Evolutionary conservation across 2,888 invertebrate species (phyloP), one percentile per base, ranked within the genome.

Genomic region (Thymelicus acteon): DNA sequence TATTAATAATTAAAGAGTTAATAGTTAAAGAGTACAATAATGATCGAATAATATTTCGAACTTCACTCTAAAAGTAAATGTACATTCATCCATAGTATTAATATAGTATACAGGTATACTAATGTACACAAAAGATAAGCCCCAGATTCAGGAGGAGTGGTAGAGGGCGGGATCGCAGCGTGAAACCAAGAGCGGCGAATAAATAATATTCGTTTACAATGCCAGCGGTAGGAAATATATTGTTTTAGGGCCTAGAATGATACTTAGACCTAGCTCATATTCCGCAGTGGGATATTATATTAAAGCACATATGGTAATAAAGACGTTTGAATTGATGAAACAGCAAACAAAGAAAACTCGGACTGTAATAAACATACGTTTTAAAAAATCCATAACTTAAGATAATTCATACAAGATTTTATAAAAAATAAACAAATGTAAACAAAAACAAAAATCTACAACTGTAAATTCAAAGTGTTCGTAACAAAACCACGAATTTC

Each of bases 61-160:
- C 44, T 10, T 44, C 12, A 12, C 12, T 44, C 8, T 44, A 44
- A 44, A 44, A 44, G 44, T 44, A 1, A 3, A 8, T 10, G 0
- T 31, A 31, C 31, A 31, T 31, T 24, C 24, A 31, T 31, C 31
- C 31, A 31, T 31, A 31, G 31, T 47, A 47, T 47, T 47, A 47
- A 47, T 47, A 47, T 44, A 44, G 0, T 44, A 44, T 44, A 2
- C 48, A 48, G 48, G 48, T 48, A 5, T 1, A 48, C 13, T 6
- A 12, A 48, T 44, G 49, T 64, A 71, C 60, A 61, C 69, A 70
- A 71, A 61, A 67, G 58, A 64, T 67, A 44, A 68, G 52, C 58
- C 70, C 77, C 76, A 81, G 87, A 89, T 86, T 84, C 67, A 60
- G 76, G 81, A 84, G 92, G 93, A 83, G 93, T 90, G 90, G 81